Evolutionary conservation across 2,797 vertebrate genomes (phyloP), one percentile per base, ranked within the genome.

Genomic region (Psittacula echo): DNA sequence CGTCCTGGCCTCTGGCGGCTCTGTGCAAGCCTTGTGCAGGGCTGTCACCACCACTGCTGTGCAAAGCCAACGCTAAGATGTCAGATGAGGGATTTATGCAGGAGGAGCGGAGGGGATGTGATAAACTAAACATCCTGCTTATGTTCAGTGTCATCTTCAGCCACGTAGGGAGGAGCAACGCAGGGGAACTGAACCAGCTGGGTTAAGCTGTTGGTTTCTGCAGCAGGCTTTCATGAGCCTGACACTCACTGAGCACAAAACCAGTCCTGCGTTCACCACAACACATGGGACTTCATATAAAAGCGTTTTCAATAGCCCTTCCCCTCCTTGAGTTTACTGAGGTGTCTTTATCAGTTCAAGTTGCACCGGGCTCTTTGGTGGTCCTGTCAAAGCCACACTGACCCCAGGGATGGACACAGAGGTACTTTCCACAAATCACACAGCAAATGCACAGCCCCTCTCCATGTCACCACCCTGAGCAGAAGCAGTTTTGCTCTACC

Each of bases 101-200:
- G 79, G 22, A 96, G 77, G 27, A 93, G 41, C 44, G 60, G 66
- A 85, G 79, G 39, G 41, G 78, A 87, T 42, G 58, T n/a, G 66
- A 93, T 74, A 91, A 94, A 81, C 74, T 32, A 73, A 92, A 90
- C 83, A 90, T 66, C 60, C 64, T 89, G 89, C 76, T 85, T 80
- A 34, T 9, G 83, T 53, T 93, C 77, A 51, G 13, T 17, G 32
- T 53, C 89, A 70, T 88, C 74, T 94, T 86, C 83, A 90, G 73
- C 74, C 39, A 58, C 10, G 56, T 2, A 78, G 21, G 27, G 19
- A 91, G 26, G 54, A 89, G 65, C 90, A 96, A 86, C 0, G 2
- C 9, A 58, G 13, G 14, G 47, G 54, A 87, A 79, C 16, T 64
- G 82, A 85, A 70, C 10, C 17, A 66, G 53, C 58, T 65, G 79